phyloP scores from a whole-genome alignment of 2,797 vertebrate genomes.

The Silurus aristotelis region DNA sequence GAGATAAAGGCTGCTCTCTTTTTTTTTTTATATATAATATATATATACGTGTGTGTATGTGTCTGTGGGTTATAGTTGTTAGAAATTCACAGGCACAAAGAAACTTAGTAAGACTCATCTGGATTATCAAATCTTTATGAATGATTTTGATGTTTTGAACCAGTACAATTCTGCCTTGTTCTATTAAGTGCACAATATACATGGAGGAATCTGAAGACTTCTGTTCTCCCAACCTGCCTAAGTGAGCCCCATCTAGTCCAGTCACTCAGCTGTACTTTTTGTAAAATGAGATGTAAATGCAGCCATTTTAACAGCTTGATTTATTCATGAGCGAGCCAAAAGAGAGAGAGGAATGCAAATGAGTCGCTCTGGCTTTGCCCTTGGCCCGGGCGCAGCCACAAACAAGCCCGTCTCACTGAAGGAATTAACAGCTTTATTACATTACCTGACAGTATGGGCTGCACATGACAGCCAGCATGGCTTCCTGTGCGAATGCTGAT shows the following conservation, averaged over 20 bases:
- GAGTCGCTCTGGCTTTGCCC: constrained; percentile 64
- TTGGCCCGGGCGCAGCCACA: constrained; percentile 66
- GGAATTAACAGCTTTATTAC: constrained; percentile 72
- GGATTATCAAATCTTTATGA: constrained; percentile 12
- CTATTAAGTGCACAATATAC: not conserved
- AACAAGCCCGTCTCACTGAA: constrained; percentile 67
- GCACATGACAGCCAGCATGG: constrained; percentile 33
- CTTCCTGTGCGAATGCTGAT: constrained; percentile 45
- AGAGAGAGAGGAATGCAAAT: constrained; percentile 69
- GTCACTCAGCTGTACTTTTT: constrained; percentile 53
- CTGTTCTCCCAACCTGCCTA: constrained; percentile 41
- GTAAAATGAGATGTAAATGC: constrained; percentile 75
- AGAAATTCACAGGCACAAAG: not conserved
- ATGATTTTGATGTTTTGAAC: constrained; percentile 1
- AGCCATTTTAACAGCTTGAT: constrained; percentile 65
- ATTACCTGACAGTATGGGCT: constrained; percentile 61
- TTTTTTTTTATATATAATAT: constrained; percentile 16
- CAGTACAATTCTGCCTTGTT: constrained; percentile 12
- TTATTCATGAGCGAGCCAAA: constrained; percentile 71
- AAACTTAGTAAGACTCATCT: constrained; percentile 37
- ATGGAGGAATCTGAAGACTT: constrained; percentile 16
- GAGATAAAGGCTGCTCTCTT: constrained; percentile 30
- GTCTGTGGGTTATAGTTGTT: not conserved
- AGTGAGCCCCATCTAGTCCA: constrained; percentile 55
- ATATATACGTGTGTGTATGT: not conserved